A percentile compares a stretch with the other conserved stretches of the same genome.
phyloP scores from a whole-genome alignment of 2,113 vertebrate genomes.

The Hypanus sabinus region DNA sequence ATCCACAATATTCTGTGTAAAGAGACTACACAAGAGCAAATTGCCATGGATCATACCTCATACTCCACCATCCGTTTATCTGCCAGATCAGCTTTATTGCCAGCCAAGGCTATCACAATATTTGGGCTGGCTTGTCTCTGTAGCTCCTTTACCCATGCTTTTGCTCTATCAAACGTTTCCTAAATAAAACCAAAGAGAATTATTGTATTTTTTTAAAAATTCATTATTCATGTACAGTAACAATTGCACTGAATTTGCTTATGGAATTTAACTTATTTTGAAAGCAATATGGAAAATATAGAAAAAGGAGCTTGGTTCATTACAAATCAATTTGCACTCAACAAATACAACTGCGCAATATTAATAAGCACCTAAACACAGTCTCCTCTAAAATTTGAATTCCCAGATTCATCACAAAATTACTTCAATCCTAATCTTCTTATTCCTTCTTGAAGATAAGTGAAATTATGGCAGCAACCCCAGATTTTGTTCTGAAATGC shows the following conservation, averaged over 20 bases:
- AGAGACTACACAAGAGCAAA: background rate
- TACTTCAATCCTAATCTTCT: too few species aligned
- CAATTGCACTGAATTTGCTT: background rate
- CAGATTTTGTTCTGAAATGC: background rate
- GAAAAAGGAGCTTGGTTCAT: background rate
- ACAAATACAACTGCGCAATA: background rate
- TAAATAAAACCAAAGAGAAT: conserved; percentile 41
- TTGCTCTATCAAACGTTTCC: conserved; percentile 71
- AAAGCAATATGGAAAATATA: background rate
- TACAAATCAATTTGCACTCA: background rate
- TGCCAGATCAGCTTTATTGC: conserved; percentile 69
- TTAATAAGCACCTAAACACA: background rate
- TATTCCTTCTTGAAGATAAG: background rate
- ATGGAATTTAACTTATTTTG: background rate
- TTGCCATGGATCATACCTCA: conserved; percentile 51
- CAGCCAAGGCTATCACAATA: conserved; percentile 70
- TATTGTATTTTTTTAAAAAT: background rate
- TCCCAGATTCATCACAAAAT: too few species aligned
- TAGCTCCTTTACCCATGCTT: conserved; percentile 74
- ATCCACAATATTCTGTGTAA: background rate
- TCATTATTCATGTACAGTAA: background rate
- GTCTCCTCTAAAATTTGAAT: background rate
- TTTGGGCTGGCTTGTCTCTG: conserved; percentile 74
- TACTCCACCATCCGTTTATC: conserved; percentile 72
- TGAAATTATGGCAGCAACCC: background rate